Conservation (phyloP, 2,797 vertebrate genomes). For the Gymnothorax javanicus region DNA sequence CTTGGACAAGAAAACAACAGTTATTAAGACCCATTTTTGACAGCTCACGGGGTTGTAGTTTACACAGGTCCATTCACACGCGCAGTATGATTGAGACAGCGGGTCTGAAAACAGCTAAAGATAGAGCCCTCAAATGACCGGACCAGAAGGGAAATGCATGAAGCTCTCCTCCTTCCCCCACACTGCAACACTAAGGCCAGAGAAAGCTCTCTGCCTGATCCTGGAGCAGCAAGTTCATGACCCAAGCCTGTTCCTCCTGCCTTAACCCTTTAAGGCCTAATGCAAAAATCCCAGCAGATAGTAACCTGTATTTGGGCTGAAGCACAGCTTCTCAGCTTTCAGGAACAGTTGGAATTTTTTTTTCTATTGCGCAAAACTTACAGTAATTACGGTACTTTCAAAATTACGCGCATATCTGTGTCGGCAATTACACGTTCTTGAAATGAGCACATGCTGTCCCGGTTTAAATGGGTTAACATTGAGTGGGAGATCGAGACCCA, state of each 20-base stretch:
- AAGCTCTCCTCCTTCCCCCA: conserved; percentile 49
- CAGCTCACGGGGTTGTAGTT: not conserved
- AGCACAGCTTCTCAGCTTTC: no score
- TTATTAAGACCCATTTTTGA: not conserved
- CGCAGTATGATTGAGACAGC: not conserved
- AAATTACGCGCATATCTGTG: no score
- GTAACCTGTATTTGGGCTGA: no score
- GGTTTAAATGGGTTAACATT: no score
- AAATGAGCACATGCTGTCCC: conserved; percentile 66
- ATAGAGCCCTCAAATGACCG: not conserved
- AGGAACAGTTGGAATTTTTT: no score
- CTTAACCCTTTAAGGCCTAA: no score
- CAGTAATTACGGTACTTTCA: no score
- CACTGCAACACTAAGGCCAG: conserved; percentile 58
- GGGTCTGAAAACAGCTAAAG: not conserved
- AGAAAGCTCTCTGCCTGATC: conserved; percentile 57
- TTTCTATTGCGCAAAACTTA: no score
- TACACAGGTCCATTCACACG: not conserved
- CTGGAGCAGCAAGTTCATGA: not conserved
- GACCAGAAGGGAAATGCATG: not conserved
- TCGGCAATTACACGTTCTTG: no score
- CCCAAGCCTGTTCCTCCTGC: no score
- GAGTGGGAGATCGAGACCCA: conserved; percentile 46
- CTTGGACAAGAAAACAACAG: not conserved
- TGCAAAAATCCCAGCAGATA: no score